Percentiles rank a stretch among this genome's conserved stretches.
phyloP scores from a whole-genome alignment of 2,113 vertebrate species.

The Ceratotherium simum region DNA sequence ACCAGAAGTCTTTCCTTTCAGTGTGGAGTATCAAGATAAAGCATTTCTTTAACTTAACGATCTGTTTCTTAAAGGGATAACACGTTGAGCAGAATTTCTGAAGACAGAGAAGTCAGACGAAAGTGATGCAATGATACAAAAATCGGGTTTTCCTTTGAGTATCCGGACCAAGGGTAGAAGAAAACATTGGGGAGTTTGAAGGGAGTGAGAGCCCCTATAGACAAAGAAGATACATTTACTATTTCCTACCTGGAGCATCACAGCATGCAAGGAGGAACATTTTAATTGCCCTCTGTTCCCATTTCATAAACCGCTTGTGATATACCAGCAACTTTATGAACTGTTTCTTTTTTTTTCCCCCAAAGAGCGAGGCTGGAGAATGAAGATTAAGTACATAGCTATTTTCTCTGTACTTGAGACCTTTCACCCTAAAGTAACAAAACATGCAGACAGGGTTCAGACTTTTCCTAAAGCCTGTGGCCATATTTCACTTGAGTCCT shows the following conservation, averaged over 20 bases:
- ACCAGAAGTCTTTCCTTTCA: constrained; percentile 27
- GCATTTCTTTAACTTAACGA: neutral
- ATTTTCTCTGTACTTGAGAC: neutral
- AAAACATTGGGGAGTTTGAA: neutral
- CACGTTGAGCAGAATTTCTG: neutral
- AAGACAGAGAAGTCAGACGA: neutral
- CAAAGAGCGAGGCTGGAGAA: neutral
- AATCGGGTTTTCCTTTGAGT: neutral
- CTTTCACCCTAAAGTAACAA: neutral
- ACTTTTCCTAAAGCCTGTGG: neutral
- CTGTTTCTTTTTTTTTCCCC: neutral
- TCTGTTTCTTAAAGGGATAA: constrained; percentile 54
- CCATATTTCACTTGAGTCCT: neutral
- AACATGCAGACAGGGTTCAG: rapidly evolving
- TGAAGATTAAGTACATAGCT: neutral
- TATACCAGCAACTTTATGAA: neutral
- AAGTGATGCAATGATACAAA: neutral
- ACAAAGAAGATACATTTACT: neutral
- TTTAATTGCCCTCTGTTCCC: neutral
- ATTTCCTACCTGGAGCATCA: neutral
- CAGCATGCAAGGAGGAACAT: neutral
- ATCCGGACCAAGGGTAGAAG: neutral
- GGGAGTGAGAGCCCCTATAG: neutral
- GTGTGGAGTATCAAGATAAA: neutral
- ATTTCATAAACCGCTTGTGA: neutral